Evolutionary conservation across 2,797 vertebrate genomes (phyloP).

Genomic region (Rhinogobio ventralis): DNA sequence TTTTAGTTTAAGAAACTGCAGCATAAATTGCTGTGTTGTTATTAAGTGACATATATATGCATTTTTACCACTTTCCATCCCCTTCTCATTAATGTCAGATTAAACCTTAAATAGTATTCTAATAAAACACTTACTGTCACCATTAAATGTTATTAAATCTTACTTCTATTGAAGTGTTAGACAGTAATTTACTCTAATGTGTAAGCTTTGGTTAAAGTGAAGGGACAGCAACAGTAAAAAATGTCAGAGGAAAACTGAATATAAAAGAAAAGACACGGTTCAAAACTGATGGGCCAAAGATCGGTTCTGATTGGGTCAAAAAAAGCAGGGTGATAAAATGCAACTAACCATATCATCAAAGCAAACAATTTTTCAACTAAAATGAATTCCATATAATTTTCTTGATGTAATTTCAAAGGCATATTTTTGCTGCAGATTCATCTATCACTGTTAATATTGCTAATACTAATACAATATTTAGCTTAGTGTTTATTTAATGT

Average conservation of each 20-base stretch:
- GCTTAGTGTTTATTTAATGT: neutral
- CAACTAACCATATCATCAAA: neutral
- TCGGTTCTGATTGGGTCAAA: neutral
- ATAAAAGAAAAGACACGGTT: neutral
- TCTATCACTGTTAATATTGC: neutral
- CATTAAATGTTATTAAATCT: neutral
- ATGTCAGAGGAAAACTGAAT: neutral
- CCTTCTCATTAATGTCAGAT: slow-evolving; percentile 26
- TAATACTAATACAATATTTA: neutral
- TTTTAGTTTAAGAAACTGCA: neutral
- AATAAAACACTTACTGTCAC: slow-evolving; percentile 26
- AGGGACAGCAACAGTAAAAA: neutral
- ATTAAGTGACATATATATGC: neutral
- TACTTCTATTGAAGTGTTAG: neutral
- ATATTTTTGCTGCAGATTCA: neutral
- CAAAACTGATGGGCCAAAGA: neutral
- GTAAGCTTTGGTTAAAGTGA: neutral
- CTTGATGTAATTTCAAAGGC: neutral
- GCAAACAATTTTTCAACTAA: neutral
- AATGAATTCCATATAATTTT: neutral
- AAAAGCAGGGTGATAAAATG: neutral
- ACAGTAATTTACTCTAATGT: neutral
- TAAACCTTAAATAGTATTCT: neutral
- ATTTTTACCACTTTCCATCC: neutral
- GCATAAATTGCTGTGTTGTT: slow-evolving; percentile 10